These are phyloP conservation scores for Lipotes vexillifer DNA, from an alignment of 2,113 vertebrate species.

Conservation along the genomic window DNA sequence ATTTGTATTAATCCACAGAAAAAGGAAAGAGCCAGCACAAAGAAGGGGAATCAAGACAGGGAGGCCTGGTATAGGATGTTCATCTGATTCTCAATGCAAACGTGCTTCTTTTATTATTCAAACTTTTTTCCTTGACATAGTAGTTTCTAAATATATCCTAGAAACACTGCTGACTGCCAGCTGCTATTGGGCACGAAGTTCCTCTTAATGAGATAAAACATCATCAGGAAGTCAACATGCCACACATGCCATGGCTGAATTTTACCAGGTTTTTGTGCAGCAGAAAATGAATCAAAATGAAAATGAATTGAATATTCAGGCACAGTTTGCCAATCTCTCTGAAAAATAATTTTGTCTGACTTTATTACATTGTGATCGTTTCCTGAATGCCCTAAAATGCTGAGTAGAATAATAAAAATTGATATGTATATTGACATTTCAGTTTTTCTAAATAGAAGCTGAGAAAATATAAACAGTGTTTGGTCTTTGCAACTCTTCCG, in stretches of 20 bases:
- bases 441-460: slow-evolving; percentile 76
- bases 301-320: slow-evolving; percentile 63
- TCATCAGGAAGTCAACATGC: slow-evolving; percentile 49
- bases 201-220: slow-evolving; percentile 69
- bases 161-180: slow-evolving; percentile 54
- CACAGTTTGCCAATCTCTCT: slow-evolving; percentile 53
- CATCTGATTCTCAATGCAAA: background rate
- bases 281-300: slow-evolving; percentile 61
- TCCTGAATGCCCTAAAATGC: slow-evolving; percentile 69
- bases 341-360: slow-evolving; percentile 72
- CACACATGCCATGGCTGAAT: slow-evolving; percentile 46
- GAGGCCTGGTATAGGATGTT: background rate
- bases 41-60: background rate
- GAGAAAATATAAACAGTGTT: slow-evolving; percentile 78
- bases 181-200: slow-evolving; percentile 59
- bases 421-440: slow-evolving; percentile 82
- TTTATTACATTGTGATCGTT: slow-evolving; percentile 76
- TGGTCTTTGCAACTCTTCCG: slow-evolving; percentile 64
- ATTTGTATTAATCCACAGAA: slow-evolving; percentile 53
- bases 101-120: background rate
- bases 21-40: slow-evolving; percentile 19
- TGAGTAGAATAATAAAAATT: slow-evolving; percentile 80
- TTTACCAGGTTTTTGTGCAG: slow-evolving; percentile 59
- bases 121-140: slow-evolving; percentile 59
- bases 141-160: slow-evolving; percentile 71